Conservation (phyloP, 2,888 invertebrate species). For the Biston stratarius region DNA sequence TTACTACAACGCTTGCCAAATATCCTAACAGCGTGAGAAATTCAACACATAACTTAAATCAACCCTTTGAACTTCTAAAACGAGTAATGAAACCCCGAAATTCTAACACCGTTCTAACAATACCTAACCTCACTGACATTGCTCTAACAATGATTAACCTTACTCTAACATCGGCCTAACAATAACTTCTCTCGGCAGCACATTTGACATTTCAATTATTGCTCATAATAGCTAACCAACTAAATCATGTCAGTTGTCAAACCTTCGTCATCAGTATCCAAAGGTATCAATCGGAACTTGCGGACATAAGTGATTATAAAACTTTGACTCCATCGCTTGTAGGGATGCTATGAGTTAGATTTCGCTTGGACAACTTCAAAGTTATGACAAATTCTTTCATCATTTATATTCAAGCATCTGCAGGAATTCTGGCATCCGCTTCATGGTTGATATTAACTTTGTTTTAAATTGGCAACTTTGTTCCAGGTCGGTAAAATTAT, state of each 20-base stretch:
- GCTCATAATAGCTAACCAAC: slow-evolving; percentile 3
- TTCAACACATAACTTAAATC: slow-evolving; percentile 3
- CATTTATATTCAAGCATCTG: too few relatives aligned
- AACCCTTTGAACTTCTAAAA: slow-evolving; percentile 2
- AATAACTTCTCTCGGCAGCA: slow-evolving; percentile 1
- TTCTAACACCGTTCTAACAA: background rate
- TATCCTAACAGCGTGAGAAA: background rate
- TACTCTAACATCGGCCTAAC: background rate
- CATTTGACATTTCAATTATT: slow-evolving; percentile 20
- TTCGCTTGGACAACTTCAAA: background rate
- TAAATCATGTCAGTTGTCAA: slow-evolving; percentile 39
- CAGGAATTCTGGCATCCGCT: too few relatives aligned
- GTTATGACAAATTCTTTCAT: background rate
- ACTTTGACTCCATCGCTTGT: slow-evolving; percentile 42
- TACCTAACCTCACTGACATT: slow-evolving; percentile 7
- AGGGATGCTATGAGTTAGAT: slow-evolving; percentile 9
- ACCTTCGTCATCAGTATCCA: slow-evolving; percentile 56
- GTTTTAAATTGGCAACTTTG: too few relatives aligned
- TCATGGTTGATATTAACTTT: too few relatives aligned
- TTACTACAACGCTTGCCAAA: background rate
- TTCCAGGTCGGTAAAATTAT: too few relatives aligned
- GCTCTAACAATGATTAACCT: background rate
- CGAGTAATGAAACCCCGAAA: background rate
- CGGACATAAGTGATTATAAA: slow-evolving; percentile 50
- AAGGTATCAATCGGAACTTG: slow-evolving; percentile 53